Conservation (phyloP, 2,113 vertebrate genomes). For the Corydoras sp. region DNA sequence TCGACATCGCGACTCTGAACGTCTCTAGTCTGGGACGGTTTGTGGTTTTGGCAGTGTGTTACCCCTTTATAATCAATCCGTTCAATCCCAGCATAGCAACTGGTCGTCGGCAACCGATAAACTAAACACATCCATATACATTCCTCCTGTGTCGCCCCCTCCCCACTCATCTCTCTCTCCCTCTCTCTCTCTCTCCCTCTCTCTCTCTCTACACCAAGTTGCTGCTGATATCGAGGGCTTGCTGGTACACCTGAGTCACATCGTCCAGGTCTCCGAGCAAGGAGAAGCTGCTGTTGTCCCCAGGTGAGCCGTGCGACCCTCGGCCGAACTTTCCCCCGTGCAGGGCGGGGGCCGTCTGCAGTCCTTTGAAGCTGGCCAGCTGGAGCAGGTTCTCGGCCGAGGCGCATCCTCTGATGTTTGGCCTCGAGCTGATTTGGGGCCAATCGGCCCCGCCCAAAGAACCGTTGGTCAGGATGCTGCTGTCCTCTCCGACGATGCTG, state of each 20-base stretch:
- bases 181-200: conserved; percentile 1
- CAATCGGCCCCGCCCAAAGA: conserved; percentile 75
- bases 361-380: conserved; percentile 80
- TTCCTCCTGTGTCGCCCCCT: background rate
- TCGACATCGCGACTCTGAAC: conserved; percentile 41
- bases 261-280: conserved; percentile 89
- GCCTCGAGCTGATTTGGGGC: conserved; percentile 66
- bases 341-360: conserved; percentile 76
- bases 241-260: conserved; percentile 87
- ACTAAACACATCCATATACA: conserved; percentile 39
- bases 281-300: conserved; percentile 91
- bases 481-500: conserved; percentile 88
- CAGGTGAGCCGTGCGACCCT: conserved; percentile 68
- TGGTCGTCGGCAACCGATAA: conserved; percentile 59
- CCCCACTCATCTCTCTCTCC: conserved; percentile 14
- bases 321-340: conserved; percentile 78
- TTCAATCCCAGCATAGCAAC: conserved; percentile 65
- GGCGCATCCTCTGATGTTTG: conserved; percentile 85
- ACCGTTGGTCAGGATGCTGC: conserved; percentile 77
- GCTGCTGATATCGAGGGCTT: conserved; percentile 83
- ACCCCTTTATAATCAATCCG: conserved; percentile 41
- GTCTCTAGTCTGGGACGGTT: conserved; percentile 20
- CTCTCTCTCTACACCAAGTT: conserved; percentile 70
- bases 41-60: conserved; percentile 40
- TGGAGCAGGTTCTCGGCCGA: conserved; percentile 94